Percentiles rank a stretch among this genome's conserved stretches.
phyloP scores from a whole-genome alignment of 1,140 invertebrate species.

The Brachionus angularis region DNA sequence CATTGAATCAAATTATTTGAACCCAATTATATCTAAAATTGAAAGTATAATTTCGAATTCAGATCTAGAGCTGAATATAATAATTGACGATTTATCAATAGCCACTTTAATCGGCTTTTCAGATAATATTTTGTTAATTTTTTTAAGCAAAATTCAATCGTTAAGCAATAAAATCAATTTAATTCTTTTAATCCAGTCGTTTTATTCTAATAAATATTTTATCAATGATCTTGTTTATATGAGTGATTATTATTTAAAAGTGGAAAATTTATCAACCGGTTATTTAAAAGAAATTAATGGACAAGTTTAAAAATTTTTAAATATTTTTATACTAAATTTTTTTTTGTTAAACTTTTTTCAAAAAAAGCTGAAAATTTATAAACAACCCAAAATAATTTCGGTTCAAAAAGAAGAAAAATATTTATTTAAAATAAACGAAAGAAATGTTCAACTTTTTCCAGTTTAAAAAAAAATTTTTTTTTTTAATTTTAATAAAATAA shows the following conservation, averaged over 20 bases:
- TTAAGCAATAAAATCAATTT: background rate
- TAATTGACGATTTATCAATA: slow-evolving; percentile 13
- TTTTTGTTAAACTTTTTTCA: too few relatives aligned
- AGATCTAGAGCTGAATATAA: background rate
- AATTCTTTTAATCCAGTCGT: slow-evolving; percentile 9
- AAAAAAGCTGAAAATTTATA: slow-evolving; percentile 4
- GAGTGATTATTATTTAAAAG: slow-evolving; percentile 19
- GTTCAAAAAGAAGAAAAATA: slow-evolving; percentile 4
- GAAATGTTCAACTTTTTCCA: slow-evolving; percentile 32
- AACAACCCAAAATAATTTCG: too few relatives aligned
- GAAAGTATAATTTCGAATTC: too few relatives aligned
- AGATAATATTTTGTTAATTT: background rate
- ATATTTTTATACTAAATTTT: background rate
- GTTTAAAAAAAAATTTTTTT: slow-evolving; percentile 6
- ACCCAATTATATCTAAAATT: too few relatives aligned
- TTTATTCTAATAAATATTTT: background rate
- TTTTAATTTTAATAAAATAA: background rate
- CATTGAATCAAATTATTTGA: too few relatives aligned
- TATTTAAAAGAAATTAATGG: slow-evolving; percentile 38
- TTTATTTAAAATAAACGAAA: slow-evolving; percentile 33
- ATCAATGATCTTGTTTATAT: slow-evolving; percentile 15
- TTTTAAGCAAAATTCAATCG: slow-evolving; percentile 10
- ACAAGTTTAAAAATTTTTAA: slow-evolving; percentile 12
- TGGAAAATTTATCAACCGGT: slow-evolving; percentile 13
- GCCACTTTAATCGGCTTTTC: background rate